These are phyloP conservation scores for Amniataba percoides DNA, from an alignment of 2,797 vertebrate species.

Conservation along the genomic window DNA sequence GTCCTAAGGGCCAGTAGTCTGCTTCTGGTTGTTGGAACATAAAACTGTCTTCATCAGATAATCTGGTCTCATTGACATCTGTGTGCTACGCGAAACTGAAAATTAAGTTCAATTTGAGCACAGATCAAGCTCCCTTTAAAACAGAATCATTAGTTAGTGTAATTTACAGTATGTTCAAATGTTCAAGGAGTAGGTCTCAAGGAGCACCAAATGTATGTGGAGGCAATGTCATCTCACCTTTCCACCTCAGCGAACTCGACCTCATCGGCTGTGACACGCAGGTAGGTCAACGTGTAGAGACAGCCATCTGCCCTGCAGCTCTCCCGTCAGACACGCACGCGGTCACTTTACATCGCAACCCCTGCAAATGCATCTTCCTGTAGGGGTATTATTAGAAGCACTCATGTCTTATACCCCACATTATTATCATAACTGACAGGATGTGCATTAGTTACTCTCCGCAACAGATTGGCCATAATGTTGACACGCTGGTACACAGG, in stretches of 20 bases:
- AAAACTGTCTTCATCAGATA: conserved; percentile 75
- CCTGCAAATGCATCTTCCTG: conserved; percentile 76
- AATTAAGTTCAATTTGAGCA: conserved; percentile 22
- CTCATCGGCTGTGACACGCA: conserved; percentile 73
- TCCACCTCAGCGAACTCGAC: conserved; percentile 71
- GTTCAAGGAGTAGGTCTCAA: conserved; percentile 23
- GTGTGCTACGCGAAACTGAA: conserved; percentile 1
- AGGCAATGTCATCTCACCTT: conserved; percentile 73
- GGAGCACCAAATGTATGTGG: conserved; percentile 37
- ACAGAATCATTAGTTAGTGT: not conserved
- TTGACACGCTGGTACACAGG: conserved; percentile 66
- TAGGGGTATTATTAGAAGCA: conserved; percentile 80
- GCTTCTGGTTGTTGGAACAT: conserved; percentile 71
- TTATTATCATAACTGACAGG: conserved; percentile 80
- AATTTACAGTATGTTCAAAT: not conserved
- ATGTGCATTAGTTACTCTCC: conserved; percentile 82
- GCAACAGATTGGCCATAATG: conserved; percentile 68
- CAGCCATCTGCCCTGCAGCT: conserved; percentile 72
- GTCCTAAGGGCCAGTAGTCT: conserved; percentile 69
- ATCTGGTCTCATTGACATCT: conserved; percentile 53
- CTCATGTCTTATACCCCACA: conserved; percentile 73
- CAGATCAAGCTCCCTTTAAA: conserved; percentile 8
- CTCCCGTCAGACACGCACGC: conserved; percentile 70
- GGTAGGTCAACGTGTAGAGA: conserved; percentile 80
- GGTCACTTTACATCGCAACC: conserved; percentile 71